Percentiles rank a stretch among this genome's conserved stretches.
Evolutionary conservation across 2,797 vertebrate genomes (phyloP).

Genomic region (Chanos chanos): DNA sequence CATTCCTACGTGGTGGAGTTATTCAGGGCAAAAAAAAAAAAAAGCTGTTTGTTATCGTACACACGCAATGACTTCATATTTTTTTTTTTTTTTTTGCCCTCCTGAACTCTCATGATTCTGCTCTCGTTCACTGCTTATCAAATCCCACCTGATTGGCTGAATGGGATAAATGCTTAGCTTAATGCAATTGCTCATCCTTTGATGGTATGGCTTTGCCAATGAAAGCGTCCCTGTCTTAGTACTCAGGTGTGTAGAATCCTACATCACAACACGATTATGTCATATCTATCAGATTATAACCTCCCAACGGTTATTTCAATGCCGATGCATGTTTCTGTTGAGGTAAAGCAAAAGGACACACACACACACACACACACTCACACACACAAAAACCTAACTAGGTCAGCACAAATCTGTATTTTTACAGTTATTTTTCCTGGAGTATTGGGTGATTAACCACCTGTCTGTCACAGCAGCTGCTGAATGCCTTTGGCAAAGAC

Average conservation of each 20-base stretch:
- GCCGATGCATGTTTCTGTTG: no score
- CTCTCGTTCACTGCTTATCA: background rate
- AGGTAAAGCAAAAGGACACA: no score
- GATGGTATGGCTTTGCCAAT: background rate
- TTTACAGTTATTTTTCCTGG: conserved; percentile 14
- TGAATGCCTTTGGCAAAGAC: conserved; percentile 14
- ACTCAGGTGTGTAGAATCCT: no score
- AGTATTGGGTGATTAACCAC: conserved; percentile 41
- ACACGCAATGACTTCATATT: no score
- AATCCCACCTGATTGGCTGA: background rate
- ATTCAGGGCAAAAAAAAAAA: no score
- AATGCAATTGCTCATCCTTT: background rate
- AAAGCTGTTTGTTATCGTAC: no score
- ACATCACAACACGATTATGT: no score
- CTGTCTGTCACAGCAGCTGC: conserved; percentile 36
- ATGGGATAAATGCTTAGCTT: conserved; percentile 18
- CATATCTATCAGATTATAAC: no score
- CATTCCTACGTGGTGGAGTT: no score
- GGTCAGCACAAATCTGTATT: conserved; percentile 25
- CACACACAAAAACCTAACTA: conserved; percentile 30
- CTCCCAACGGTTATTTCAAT: no score
- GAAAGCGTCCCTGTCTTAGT: background rate
- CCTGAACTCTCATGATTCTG: conserved; percentile 23
- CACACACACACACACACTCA: no score
- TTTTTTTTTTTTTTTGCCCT: conserved; percentile 5